Conservation (phyloP, 2,113 vertebrate species). For the Phoxinus phoxinus region DNA sequence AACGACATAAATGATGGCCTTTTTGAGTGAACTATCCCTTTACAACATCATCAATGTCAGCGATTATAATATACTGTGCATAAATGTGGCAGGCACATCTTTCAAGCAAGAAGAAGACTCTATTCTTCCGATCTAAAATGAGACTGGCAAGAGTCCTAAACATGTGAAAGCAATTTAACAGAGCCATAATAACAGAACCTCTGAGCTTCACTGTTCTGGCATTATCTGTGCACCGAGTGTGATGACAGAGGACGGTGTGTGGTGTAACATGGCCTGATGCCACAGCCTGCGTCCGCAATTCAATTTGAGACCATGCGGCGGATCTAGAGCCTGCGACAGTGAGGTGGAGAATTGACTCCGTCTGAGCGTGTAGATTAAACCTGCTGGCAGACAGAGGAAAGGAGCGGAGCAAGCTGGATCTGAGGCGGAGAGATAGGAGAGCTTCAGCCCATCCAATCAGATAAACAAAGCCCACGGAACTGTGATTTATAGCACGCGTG, state of each 20-base stretch:
- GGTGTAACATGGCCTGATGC: conserved; percentile 44
- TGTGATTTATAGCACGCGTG: conserved; percentile 73
- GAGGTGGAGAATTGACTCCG: conserved; percentile 47
- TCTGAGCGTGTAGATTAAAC: conserved; percentile 53
- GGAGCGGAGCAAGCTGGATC: conserved; percentile 51
- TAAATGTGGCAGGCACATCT: not conserved
- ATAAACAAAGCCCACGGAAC: conserved; percentile 65
- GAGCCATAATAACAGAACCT: conserved; percentile 38
- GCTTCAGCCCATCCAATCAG: conserved; percentile 58
- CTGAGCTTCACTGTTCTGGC: conserved; percentile 27
- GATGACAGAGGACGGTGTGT: conserved; percentile 3
- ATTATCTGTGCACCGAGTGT: conserved; percentile 19
- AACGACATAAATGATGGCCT: not conserved
- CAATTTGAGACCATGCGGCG: conserved; percentile 42
- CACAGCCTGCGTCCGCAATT: conserved; percentile 43
- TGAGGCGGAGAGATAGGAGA: conserved; percentile 59
- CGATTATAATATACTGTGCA: not conserved
- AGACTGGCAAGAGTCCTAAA: conserved; percentile 40
- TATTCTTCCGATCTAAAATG: conserved; percentile 30
- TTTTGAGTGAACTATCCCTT: not conserved
- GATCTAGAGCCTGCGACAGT: conserved; percentile 44
- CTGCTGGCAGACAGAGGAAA: conserved; percentile 57
- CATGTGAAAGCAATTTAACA: conserved; percentile 50
- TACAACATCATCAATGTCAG: not conserved
- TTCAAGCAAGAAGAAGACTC: not conserved